A percentile compares a stretch with the other conserved stretches of the same genome.
Conservation (phyloP, 2,888 invertebrate genomes). For the Cerastis rubricosa region DNA sequence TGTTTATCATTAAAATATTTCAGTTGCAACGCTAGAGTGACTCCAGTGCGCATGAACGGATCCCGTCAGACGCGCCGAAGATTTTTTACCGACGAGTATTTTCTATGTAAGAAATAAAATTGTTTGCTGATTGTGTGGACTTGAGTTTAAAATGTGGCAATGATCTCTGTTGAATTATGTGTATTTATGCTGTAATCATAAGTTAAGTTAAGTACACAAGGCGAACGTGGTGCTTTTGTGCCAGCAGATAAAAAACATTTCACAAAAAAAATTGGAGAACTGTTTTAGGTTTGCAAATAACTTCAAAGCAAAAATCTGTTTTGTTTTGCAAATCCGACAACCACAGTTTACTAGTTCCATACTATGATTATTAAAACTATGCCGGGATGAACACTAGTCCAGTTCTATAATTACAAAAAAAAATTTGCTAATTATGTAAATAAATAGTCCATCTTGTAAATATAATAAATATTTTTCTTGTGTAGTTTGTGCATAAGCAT, state of each 20-base stretch:
- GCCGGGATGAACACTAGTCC: not conserved
- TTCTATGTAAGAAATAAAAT: conserved; percentile 60
- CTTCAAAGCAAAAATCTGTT: not conserved
- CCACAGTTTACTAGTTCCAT: not conserved
- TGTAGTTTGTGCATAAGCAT: not conserved
- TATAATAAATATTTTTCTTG: not conserved
- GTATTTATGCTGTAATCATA: too few species aligned
- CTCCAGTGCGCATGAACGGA: conserved; percentile 65
- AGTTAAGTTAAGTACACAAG: not conserved
- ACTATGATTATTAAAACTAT: not conserved
- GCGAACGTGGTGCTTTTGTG: not conserved
- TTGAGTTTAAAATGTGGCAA: conserved; percentile 9
- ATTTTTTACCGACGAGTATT: conserved; percentile 67
- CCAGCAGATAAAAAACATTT: not conserved
- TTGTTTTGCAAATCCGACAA: not conserved
- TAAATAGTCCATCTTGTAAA: not conserved
- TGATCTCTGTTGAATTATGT: not conserved
- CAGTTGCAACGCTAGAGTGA: conserved; percentile 63
- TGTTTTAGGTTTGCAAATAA: not conserved
- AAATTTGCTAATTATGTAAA: not conserved
- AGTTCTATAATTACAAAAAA: not conserved
- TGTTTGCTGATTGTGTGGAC: conserved; percentile 55
- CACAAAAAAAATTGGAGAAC: not conserved
- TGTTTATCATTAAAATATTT: conserved; percentile 70
- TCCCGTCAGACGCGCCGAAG: conserved; percentile 62